Percentiles rank a stretch among this genome's conserved stretches.
These are phyloP conservation scores for Hydropotes inermis DNA, from an alignment of 2,113 vertebrate genomes.

Conservation along the genomic window DNA sequence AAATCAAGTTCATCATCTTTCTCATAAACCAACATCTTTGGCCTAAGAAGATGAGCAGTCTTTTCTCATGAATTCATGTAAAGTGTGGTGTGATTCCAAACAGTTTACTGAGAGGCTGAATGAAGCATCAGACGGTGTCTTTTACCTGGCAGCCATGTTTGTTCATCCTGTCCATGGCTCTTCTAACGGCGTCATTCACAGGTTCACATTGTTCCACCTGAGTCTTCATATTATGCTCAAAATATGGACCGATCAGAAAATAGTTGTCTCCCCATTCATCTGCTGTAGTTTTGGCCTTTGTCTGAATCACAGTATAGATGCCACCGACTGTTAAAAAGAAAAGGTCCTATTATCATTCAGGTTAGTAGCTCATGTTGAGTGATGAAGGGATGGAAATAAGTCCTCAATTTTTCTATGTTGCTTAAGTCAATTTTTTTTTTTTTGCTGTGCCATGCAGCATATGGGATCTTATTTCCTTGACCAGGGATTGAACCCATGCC, in stretches of 20 bases:
- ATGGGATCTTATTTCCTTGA: background rate
- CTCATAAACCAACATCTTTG: background rate
- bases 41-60: too few species aligned
- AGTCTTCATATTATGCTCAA: slow-evolving; percentile 94
- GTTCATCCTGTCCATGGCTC: slow-evolving; percentile 88
- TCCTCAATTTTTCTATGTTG: background rate
- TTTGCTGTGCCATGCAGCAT: background rate
- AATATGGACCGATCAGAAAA: slow-evolving; percentile 95
- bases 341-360: background rate
- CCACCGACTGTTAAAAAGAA: slow-evolving; percentile 89
- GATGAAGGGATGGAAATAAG: background rate
- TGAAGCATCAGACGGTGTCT: slow-evolving; percentile 11
- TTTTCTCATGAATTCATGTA: background rate
- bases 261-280: slow-evolving; percentile 98
- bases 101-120: background rate
- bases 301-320: slow-evolving; percentile 98
- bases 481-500: background rate
- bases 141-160: slow-evolving; percentile 92
- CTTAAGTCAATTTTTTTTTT: background rate
- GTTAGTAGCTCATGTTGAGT: background rate
- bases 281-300: slow-evolving; percentile 93
- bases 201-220: slow-evolving; percentile 95
- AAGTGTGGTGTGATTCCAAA: background rate
- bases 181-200: slow-evolving; percentile 81
- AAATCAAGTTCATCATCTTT: background rate